Percentiles rank a stretch among this genome's conserved stretches.
Conservation (phyloP, 1,140 invertebrate species). For the Notospermus geniculatus region DNA sequence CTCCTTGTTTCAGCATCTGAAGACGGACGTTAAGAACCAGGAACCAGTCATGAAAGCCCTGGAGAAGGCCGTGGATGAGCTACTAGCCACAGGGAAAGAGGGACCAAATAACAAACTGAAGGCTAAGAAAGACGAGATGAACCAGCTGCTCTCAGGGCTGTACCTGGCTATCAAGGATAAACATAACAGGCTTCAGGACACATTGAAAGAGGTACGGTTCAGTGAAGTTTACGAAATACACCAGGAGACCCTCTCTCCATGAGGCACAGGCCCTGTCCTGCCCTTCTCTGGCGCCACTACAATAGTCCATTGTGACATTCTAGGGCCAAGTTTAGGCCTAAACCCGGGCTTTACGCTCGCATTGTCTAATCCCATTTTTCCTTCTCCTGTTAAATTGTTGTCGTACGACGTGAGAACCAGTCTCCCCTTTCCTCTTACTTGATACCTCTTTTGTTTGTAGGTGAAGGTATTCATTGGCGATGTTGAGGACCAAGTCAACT, state of each 20-base stretch:
- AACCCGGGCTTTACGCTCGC: no score
- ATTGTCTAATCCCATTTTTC: no score
- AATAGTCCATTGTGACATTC: no score
- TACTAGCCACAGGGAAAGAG: constrained; percentile 62
- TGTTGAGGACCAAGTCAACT: constrained; percentile 90
- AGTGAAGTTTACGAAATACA: no score
- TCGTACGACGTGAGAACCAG: no score
- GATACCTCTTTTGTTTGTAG: constrained; percentile 56
- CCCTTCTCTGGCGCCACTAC: no score
- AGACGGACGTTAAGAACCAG: constrained; percentile 42
- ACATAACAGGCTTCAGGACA: constrained; percentile 88
- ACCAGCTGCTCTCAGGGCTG: constrained; percentile 81
- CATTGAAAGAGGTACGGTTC: constrained; percentile 68
- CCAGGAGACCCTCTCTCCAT: no score
- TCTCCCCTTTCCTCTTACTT: constrained; percentile 8
- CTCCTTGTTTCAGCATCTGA: constrained; percentile 32
- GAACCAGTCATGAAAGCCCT: constrained; percentile 63
- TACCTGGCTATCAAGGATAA: constrained; percentile 83
- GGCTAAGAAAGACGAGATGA: constrained; percentile 78
- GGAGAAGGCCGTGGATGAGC: constrained; percentile 68
- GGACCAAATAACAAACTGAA: constrained; percentile 66
- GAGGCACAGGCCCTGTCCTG: no score
- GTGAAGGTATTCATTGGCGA: constrained; percentile 92
- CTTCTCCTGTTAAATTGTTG: no score
- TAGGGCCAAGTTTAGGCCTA: no score